phyloP scores from a whole-genome alignment of 2,888 invertebrate species.

The Apodemia hepburni region DNA sequence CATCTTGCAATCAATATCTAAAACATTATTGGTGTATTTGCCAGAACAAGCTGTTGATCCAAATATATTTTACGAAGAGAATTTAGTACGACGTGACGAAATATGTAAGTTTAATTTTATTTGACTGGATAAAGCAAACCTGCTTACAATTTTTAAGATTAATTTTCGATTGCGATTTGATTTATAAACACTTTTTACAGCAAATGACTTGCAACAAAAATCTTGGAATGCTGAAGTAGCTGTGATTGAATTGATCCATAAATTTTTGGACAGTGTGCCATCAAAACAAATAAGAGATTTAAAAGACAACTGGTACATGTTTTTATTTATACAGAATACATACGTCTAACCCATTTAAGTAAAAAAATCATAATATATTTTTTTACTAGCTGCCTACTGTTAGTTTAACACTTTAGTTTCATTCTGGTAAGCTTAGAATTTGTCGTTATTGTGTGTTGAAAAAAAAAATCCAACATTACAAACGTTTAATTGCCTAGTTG shows the following conservation, averaged over 20 bases:
- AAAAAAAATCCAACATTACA: no score
- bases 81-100: slow-evolving; percentile 76
- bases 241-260: slow-evolving; percentile 87
- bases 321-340: no score
- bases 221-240: slow-evolving; percentile 84
- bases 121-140: neutral
- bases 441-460: no score
- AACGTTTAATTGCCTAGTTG: no score
- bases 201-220: slow-evolving; percentile 60
- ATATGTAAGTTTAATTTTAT: slow-evolving; percentile 49
- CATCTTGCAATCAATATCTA: slow-evolving; percentile 82
- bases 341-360: no score
- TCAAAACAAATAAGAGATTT: slow-evolving; percentile 78
- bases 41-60: slow-evolving; percentile 82
- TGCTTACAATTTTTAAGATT: neutral
- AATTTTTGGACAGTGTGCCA: slow-evolving; percentile 84
- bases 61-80: slow-evolving; percentile 81
- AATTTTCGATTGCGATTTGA: no score
- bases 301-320: slow-evolving; percentile 79
- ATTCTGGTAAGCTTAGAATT: no score
- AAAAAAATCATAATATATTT: no score
- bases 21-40: slow-evolving; percentile 81
- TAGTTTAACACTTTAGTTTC: no score
- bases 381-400: no score
- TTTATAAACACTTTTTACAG: slow-evolving; percentile 36